These are phyloP conservation scores for Yoshiicerus persimilis DNA, from an alignment of 1,140 invertebrate species.

Conservation along the genomic window DNA sequence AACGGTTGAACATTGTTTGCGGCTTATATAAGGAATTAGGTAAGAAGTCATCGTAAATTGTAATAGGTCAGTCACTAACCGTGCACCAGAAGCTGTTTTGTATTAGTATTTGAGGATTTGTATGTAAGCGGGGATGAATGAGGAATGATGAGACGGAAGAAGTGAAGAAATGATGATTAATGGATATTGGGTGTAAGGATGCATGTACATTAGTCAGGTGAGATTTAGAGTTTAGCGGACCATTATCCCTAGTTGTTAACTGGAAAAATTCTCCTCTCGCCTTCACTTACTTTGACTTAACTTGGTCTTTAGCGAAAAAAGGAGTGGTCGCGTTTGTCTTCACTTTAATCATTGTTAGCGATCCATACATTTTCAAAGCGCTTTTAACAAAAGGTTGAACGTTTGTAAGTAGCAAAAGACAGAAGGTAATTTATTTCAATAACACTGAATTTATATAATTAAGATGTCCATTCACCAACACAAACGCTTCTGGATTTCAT, in stretches of 20 bases:
- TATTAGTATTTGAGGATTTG: neutral
- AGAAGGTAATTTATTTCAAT: too few relatives aligned
- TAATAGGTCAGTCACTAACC: too few relatives aligned
- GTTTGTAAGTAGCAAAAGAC: too few relatives aligned
- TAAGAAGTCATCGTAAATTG: too few relatives aligned
- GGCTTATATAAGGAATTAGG: too few relatives aligned
- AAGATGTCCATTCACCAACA: too few relatives aligned
- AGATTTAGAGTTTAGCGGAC: neutral
- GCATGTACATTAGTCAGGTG: neutral
- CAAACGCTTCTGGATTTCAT: too few relatives aligned
- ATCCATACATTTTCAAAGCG: too few relatives aligned
- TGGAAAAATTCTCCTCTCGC: neutral
- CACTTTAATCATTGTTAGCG: too few relatives aligned
- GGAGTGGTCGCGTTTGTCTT: neutral
- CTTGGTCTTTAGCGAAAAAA: neutral
- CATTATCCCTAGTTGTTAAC: neutral
- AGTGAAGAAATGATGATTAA: neutral
- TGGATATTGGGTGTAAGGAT: neutral
- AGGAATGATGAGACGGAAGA: neutral
- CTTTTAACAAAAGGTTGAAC: too few relatives aligned
- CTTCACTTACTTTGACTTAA: neutral
- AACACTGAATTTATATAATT: too few relatives aligned
- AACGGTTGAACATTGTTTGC: too few relatives aligned
- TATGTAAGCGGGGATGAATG: neutral
- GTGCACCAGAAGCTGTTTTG: neutral